A percentile compares a stretch with the other conserved stretches of the same genome.
Evolutionary conservation across 1,140 invertebrate genomes (phyloP).

Genomic region (Ephestia elutella): DNA sequence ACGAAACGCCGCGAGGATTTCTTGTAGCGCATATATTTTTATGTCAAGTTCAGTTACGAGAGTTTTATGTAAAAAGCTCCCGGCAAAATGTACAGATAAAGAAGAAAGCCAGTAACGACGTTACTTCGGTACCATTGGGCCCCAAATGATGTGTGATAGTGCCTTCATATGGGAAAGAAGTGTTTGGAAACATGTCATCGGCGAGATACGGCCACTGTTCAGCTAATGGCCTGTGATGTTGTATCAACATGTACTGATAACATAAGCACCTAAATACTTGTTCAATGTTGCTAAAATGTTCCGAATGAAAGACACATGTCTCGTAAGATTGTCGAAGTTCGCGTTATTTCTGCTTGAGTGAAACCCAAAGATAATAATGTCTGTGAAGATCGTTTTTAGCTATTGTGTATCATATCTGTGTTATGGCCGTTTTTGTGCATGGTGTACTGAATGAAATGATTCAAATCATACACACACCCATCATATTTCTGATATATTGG

Average conservation of each 20-base stretch:
- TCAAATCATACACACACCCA: too few species aligned
- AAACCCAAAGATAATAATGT: too few species aligned
- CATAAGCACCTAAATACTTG: not conserved
- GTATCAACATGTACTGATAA: conserved; percentile 6
- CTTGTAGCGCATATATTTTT: conserved; percentile 15
- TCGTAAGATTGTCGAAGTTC: not conserved
- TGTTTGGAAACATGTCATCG: conserved; percentile 42
- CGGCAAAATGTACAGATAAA: conserved; percentile 34
- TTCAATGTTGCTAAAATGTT: not conserved
- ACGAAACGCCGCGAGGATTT: conserved; percentile 6
- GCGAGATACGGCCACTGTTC: conserved; percentile 35
- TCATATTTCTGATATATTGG: too few species aligned
- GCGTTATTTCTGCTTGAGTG: not conserved
- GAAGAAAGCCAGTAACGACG: conserved; percentile 30
- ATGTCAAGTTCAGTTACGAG: conserved; percentile 20
- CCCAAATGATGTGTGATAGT: conserved; percentile 57
- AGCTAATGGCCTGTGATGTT: conserved; percentile 46
- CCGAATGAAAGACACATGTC: not conserved
- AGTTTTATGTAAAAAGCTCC: conserved; percentile 26
- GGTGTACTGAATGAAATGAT: too few species aligned
- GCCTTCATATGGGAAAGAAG: conserved; percentile 41
- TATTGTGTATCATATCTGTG: too few species aligned
- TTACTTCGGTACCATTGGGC: conserved; percentile 62
- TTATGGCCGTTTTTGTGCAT: too few species aligned
- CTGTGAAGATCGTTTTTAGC: too few species aligned